Conservation (phyloP, 2,113 vertebrate species). For the Excalfactoria chinensis region DNA sequence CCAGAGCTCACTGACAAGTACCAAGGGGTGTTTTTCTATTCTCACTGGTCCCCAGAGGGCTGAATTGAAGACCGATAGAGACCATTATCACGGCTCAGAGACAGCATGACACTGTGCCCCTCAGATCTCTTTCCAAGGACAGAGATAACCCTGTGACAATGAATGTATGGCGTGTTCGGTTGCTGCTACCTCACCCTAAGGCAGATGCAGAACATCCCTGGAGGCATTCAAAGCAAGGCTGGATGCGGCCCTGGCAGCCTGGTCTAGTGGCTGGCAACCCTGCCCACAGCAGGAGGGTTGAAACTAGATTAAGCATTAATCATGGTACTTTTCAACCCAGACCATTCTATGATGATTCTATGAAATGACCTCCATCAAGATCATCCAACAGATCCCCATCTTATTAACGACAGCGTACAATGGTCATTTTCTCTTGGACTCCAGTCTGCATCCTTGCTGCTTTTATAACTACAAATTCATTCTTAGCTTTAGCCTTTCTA, state of each 20-base stretch:
- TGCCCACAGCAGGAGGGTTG: no score
- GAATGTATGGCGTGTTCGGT: not conserved
- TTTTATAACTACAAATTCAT: not conserved
- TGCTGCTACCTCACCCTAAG: not conserved
- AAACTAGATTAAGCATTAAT: no score
- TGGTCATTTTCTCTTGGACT: accelerated
- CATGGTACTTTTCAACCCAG: no score
- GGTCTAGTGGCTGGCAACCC: no score
- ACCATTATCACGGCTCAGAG: not conserved
- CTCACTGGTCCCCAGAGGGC: not conserved
- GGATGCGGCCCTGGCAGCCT: no score
- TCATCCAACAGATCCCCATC: not conserved
- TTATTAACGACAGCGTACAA: not conserved
- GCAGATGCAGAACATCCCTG: not conserved
- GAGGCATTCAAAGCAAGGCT: no score
- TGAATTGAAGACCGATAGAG: not conserved
- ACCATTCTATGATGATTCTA: no score
- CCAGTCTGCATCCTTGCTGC: not conserved
- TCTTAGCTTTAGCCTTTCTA: not conserved
- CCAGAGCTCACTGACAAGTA: not conserved
- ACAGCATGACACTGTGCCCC: not conserved
- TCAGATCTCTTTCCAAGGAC: not conserved
- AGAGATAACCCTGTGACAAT: not conserved
- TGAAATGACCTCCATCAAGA: not conserved
- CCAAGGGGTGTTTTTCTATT: not conserved